Percentiles rank a stretch among this genome's conserved stretches.
These are phyloP conservation scores for Microtus pennsylvanicus DNA, from an alignment of 2,113 vertebrate species.

Conservation along the genomic window DNA sequence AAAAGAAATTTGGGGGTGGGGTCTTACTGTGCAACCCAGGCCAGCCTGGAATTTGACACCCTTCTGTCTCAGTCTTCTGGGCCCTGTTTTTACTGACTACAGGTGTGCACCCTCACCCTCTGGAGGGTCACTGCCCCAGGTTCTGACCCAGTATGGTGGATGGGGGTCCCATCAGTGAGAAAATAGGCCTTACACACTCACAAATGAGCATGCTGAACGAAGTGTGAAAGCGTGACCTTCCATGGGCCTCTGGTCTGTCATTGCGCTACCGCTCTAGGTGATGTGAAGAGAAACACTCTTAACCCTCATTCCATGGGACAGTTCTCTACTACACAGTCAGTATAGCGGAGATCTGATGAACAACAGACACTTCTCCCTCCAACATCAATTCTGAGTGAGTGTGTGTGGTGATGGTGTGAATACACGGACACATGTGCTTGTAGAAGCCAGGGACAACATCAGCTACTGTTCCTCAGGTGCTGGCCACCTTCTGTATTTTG, in stretches of 20 bases:
- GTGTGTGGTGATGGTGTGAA: no score
- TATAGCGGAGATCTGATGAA: not conserved
- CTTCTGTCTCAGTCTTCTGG: not conserved
- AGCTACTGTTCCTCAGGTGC: not conserved
- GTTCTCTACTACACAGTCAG: not conserved
- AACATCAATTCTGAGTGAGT: not conserved
- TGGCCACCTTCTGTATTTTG: not conserved
- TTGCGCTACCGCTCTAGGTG: not conserved
- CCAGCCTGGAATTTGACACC: not conserved
- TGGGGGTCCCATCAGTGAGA: not conserved
- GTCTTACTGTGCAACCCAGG: not conserved
- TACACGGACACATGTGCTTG: not conserved
- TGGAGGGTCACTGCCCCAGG: no score
- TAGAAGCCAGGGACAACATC: not conserved
- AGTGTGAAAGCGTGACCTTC: not conserved
- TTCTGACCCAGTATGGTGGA: not conserved
- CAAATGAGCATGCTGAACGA: not conserved
- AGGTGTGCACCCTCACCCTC: not conserved
- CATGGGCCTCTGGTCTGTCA: not conserved
- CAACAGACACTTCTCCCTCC: not conserved
- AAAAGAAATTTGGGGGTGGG: not conserved
- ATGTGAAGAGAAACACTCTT: not conserved
- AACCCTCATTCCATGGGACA: not conserved
- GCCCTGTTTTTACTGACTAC: not conserved
- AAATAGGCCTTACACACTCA: not conserved